Base-by-base conservation (phyloP, 2,113 vertebrate species). In the Paedocypris sp. region DNA sequence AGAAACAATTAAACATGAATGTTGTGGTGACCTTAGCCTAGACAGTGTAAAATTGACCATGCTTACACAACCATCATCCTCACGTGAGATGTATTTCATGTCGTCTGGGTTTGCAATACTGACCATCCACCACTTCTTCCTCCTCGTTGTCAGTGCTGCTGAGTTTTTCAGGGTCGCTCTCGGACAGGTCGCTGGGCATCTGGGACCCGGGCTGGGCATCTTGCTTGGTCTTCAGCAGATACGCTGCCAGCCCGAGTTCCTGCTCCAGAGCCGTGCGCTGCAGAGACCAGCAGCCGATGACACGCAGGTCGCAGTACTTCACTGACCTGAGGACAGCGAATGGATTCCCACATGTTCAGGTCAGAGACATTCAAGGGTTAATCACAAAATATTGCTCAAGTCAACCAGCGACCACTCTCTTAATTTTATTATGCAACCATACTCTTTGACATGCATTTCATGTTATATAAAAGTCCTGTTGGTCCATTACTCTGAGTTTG, bases 81-180 rank as follows among this genome's bases (percentile, higher is more conserved):
- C 32, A 22, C 28, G 16, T 16, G 25, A 16, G 5, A 3, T 26
- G 10, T 22, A 25, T 15, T 33, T 51, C 18, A 18, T 18, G 25
- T 56, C 20, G 29, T 58, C 36, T 22, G 25, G 25, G 25, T 58
- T 43, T 43, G 26, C 26, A 45, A 58, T 58, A 43, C 71, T 69
- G 79, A 93, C 93, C 87, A 68, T 92, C 89, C 0, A 77, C 82
- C 0, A 65, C 77, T 73, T 92, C 91, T 67, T 98, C 93, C 3
- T 98, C 94, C 74, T 97, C 94, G 1, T 94, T 92, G 78, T 98
- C 93, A 0, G 92, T 93, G 74, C 92, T 89, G 79, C 92, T 92
- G 59, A 90, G 82, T 77, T 95, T 98, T 66, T 97, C 95, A 0
- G 84, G 85, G 7, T 98, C 94, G 28, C 93, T 97, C 80, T 97